Conservation (phyloP, 2,888 invertebrate genomes). For the Seira ritae region DNA sequence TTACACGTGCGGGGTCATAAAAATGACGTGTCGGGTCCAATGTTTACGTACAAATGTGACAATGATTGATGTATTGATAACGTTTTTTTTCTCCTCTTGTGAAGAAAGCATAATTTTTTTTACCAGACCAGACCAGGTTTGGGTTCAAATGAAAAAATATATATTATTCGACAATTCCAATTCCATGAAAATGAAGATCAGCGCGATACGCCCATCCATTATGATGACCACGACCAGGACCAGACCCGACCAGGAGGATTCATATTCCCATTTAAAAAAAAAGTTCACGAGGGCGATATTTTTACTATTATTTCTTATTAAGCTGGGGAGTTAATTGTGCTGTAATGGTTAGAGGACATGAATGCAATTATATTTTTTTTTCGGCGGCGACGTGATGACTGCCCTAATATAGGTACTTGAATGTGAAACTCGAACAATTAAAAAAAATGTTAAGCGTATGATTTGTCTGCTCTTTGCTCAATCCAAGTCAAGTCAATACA, state of each 20-base stretch:
- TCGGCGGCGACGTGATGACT: not conserved
- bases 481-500: too few relatives aligned
- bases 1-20: slow-evolving; percentile 4
- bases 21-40: slow-evolving; percentile 7
- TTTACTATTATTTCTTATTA: not conserved
- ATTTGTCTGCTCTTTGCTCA: not conserved
- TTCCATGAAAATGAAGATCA: not conserved
- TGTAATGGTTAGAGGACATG: not conserved
- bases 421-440: slow-evolving; percentile 2
- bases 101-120: too few relatives aligned
- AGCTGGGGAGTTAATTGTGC: not conserved
- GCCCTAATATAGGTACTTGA: not conserved
- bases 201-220: not conserved
- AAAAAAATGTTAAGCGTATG: not conserved
- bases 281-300: not conserved
- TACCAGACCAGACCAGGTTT: slow-evolving; percentile 5
- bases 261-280: not conserved
- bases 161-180: not conserved
- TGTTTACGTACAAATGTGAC: slow-evolving; percentile 35
- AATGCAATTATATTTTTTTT: not conserved
- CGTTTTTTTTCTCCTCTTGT: not conserved
- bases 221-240: too few relatives aligned
- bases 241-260: too few relatives aligned
- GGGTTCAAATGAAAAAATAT: not conserved
- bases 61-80: slow-evolving; percentile 53